Conservation (phyloP, 2,888 invertebrate genomes). For the Escarpia spicata region DNA sequence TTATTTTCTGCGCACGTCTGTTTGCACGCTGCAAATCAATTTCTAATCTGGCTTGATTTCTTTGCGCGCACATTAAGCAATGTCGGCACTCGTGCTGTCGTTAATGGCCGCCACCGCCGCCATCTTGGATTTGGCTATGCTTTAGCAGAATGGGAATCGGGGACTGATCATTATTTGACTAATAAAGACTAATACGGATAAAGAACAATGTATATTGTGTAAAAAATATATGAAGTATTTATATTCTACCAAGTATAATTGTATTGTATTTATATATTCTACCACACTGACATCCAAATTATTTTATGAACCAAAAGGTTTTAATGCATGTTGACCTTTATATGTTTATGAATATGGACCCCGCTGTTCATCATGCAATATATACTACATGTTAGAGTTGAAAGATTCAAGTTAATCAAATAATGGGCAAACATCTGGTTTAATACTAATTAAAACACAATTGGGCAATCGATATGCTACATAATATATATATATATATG, state of each 20-base stretch:
- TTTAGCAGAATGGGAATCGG: neutral
- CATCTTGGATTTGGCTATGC: neutral
- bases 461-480: too few relatives aligned
- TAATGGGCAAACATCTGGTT: too few relatives aligned
- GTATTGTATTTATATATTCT: too few relatives aligned
- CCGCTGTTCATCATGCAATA: too few relatives aligned
- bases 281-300: too few relatives aligned
- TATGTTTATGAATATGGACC: too few relatives aligned
- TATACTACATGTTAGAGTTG: too few relatives aligned
- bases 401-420: too few relatives aligned
- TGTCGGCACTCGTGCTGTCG: neutral
- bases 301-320: too few relatives aligned
- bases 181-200: neutral
- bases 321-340: too few relatives aligned
- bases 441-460: too few relatives aligned
- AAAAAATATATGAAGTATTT: neutral
- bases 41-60: constrained; percentile 30
- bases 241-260: neutral
- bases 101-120: constrained; percentile 1
- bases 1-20: constrained; percentile 34
- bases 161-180: neutral
- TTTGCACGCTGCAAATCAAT: constrained; percentile 37
- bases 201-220: neutral
- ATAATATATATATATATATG: too few relatives aligned
- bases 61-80: constrained; percentile 14